These are phyloP conservation scores for Arvicanthis niloticus DNA, from an alignment of 2,113 vertebrate genomes.

Conservation along the genomic window DNA sequence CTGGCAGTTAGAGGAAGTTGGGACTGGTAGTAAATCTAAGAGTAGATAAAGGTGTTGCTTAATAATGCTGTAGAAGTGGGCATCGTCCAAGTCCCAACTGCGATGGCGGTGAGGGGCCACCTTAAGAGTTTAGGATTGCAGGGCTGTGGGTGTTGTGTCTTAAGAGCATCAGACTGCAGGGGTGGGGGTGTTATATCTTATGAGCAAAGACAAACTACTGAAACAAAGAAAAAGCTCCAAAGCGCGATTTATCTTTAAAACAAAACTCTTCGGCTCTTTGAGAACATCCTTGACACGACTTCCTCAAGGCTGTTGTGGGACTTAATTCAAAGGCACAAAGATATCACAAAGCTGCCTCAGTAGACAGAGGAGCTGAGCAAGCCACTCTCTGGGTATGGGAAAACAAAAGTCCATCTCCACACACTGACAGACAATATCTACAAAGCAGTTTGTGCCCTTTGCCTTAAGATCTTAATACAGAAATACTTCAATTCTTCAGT, in stretches of 20 bases:
- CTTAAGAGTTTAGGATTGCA: no score
- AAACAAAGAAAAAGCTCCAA: neutral
- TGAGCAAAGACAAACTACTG: neutral
- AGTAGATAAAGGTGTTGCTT: neutral
- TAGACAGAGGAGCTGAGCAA: no score
- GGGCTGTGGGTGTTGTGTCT: no score
- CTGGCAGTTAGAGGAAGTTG: neutral
- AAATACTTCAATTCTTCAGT: neutral
- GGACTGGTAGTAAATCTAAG: neutral
- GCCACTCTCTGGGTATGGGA: neutral
- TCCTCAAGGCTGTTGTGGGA: neutral
- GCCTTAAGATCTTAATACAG: neutral
- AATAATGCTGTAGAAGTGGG: neutral
- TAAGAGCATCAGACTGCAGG: no score
- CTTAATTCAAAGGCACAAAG: neutral
- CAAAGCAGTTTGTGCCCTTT: neutral
- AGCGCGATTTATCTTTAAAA: neutral
- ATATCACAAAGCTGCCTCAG: neutral
- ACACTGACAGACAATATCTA: neutral
- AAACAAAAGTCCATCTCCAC: neutral
- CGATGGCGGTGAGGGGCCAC: neutral
- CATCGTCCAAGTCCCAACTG: neutral
- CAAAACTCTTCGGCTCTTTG: neutral
- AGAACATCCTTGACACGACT: neutral
- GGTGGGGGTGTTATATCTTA: neutral